A percentile compares a stretch with the other conserved stretches of the same genome.
Conservation (phyloP, 1,140 invertebrate species). For the Pogonomyrmex barbatus region DNA sequence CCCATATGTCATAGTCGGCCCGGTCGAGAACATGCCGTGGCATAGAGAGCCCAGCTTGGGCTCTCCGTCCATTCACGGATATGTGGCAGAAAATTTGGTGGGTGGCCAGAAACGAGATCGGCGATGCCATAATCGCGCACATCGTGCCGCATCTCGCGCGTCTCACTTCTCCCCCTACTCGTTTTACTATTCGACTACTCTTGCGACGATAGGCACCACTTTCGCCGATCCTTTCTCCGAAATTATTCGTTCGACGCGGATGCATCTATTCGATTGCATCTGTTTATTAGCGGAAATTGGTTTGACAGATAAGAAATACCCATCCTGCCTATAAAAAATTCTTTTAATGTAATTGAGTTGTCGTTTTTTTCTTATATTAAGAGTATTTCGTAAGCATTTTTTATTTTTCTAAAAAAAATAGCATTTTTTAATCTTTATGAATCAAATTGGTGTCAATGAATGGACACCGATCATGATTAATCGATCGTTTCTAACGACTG, state of each 20-base stretch:
- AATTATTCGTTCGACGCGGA: constrained; percentile 30
- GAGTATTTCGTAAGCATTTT: neutral
- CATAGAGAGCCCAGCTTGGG: constrained; percentile 83
- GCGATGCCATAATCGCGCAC: constrained; percentile 18
- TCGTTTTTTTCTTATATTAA: neutral
- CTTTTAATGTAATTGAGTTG: neutral
- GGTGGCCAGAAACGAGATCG: constrained; percentile 62
- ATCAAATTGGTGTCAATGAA: neutral
- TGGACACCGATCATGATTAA: neutral
- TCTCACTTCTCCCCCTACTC: constrained; percentile 1
- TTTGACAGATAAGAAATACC: neutral
- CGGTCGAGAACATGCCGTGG: constrained; percentile 80
- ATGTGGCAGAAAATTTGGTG: constrained; percentile 78
- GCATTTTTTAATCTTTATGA: neutral
- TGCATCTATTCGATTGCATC: constrained; percentile 21
- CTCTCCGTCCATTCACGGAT: constrained; percentile 80
- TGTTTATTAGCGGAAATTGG: constrained; percentile 10
- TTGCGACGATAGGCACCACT: constrained; percentile 5
- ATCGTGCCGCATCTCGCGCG: neutral
- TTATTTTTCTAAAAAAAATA: neutral
- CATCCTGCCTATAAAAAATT: neutral
- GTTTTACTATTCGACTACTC: neutral
- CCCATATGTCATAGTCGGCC: constrained; percentile 84
- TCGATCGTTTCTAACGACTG: neutral
- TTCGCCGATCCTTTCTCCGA: constrained; percentile 33